Evolutionary conservation across 1,140 invertebrate species (phyloP), one percentile per base, ranked within the genome.

Genomic region (Microplitis demolitor): DNA sequence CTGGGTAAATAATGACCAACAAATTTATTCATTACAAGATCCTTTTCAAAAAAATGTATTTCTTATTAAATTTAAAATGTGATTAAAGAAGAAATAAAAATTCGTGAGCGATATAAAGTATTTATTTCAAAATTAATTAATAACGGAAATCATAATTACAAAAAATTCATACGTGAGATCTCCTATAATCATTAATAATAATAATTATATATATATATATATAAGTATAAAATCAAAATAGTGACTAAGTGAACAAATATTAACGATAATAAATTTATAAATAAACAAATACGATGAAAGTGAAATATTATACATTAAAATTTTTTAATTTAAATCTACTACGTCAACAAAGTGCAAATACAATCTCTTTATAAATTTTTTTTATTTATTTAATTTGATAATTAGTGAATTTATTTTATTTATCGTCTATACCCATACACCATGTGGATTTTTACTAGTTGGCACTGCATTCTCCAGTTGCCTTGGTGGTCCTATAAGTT

Each of bases 361-460:
- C 16, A 54, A 45, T 45, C 53, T 54, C 0, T 16, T n/a, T 54
- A 14, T 4, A 54, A 54, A 13, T 54, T 14, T 16, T 54, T 16
- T 54, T 58, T 58, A 24, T 58, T 9, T 33, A 31, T 24, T 58
- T 6, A 58, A 58, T 58, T 58, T 24, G 24, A 24, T 24, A 58
- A 58, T 58, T 58, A 54, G 11, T 8, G 6, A 45, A 45, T 45
- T 45, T 5, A 11, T 9, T 45, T 45, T 45, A 45, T 45, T 45
- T 45, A 45, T 45, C 39, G 6, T 45, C 39, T 90, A 98, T 53
- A 98, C 96, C 96, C 96, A 98, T 66, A 98, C 96, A 33, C 96
- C 96, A 81, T 98, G 96, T 51, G 96, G 96, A 87, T 97, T 97
- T 87, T 97, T 97, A 84, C 94, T 97, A 14, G 96, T 97, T 54